A percentile compares a stretch with the other conserved stretches of the same genome.
These are phyloP conservation scores for Sinella curviseta DNA, from an alignment of 1,140 invertebrate species.

Conservation along the genomic window DNA sequence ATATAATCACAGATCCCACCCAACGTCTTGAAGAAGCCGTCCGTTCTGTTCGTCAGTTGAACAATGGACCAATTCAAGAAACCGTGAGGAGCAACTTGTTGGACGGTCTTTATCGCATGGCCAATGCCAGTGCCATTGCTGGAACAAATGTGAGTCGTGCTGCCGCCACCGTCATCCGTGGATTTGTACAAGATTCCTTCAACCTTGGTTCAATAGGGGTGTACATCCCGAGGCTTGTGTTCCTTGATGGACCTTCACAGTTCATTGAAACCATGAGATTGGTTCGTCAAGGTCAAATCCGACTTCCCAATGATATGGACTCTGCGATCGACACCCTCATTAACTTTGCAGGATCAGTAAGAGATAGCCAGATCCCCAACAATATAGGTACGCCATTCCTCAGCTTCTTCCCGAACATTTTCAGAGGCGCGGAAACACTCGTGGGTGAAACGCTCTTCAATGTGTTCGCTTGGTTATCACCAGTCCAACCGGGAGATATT, in stretches of 20 bases:
- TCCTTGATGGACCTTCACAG: constrained; percentile 9
- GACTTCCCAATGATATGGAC: not conserved
- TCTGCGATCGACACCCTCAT: constrained; percentile 21
- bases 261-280: constrained; percentile 28
- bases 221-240: not conserved
- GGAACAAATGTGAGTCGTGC: constrained; percentile 14
- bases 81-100: constrained; percentile 11
- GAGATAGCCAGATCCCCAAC: not conserved
- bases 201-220: constrained; percentile 9
- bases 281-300: not conserved
- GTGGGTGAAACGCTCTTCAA: not conserved
- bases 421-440: constrained; percentile 8
- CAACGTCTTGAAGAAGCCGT: not conserved
- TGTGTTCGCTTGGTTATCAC: not conserved
- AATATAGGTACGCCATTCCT: not conserved
- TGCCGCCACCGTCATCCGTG: constrained; percentile 1
- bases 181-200: constrained; percentile 13
- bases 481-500: constrained; percentile 5
- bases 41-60: not conserved
- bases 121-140: constrained; percentile 6
- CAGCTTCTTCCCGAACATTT: constrained; percentile 23
- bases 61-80: not conserved
- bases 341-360: constrained; percentile 9
- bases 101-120: constrained; percentile 3
- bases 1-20: not conserved